phyloP scores from a whole-genome alignment of 2,888 invertebrate genomes.

The Petrophora chlorosata region DNA sequence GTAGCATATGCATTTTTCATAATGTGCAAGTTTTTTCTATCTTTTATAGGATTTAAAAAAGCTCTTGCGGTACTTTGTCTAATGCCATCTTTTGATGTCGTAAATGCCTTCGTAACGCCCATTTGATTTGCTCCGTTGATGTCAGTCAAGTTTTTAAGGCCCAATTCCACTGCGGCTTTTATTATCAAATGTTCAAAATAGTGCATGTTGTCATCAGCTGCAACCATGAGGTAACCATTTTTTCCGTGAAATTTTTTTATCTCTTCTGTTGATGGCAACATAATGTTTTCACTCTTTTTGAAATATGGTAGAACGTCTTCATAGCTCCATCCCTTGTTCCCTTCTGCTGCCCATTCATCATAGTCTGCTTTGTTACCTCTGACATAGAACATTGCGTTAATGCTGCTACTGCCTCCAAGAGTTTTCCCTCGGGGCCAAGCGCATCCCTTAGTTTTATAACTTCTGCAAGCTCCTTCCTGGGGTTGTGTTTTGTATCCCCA shows the following conservation, averaged over 20 bases:
- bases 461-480: conserved; percentile 64
- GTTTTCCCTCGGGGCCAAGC: conserved; percentile 86
- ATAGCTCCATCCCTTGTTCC: conserved; percentile 84
- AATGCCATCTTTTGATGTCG: conserved; percentile 70
- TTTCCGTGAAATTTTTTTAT: conserved; percentile 56
- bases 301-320: conserved; percentile 78
- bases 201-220: conserved; percentile 46
- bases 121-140: conserved; percentile 72
- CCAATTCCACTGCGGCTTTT: conserved; percentile 70
- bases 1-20: conserved; percentile 80
- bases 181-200: conserved; percentile 55
- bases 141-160: conserved; percentile 60
- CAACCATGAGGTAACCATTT: conserved; percentile 68
- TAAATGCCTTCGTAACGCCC: conserved; percentile 71
- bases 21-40: conserved; percentile 68
- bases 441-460: conserved; percentile 61
- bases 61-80: conserved; percentile 81
- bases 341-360: conserved; percentile 79
- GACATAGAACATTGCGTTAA: conserved; percentile 84
- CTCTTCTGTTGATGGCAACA: conserved; percentile 38
- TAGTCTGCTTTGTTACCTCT: conserved; percentile 81
- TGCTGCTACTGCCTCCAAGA: conserved; percentile 83
- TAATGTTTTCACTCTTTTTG: conserved; percentile 76
- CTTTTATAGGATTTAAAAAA: conserved; percentile 69
- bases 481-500: conserved; percentile 83